Base-by-base conservation (phyloP, 2,888 invertebrate species). In the Stenchaetothrips biformis region DNA sequence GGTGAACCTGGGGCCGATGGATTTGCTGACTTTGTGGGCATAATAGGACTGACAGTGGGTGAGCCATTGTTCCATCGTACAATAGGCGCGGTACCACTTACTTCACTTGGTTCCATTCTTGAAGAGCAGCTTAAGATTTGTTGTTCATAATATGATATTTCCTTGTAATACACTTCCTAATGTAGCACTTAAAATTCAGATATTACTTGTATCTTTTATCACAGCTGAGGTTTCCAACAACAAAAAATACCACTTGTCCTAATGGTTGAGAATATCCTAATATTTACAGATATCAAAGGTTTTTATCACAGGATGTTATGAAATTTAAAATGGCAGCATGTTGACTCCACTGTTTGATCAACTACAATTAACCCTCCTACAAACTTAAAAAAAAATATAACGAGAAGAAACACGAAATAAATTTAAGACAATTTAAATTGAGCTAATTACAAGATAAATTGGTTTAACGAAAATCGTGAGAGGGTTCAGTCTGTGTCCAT, bases 391-490 rank as follows among this genome's bases (percentile, higher is more conserved):
- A 86, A 86, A 86, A 86, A 21, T 8, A 25, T 7, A 74, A 74
- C 1, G 9, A 25, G 21, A 74, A 21, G 11, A 11, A 74, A 74
- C 27, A n/a, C 18, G 2, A 7, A 16, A 48, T 48, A 48, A 79
- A 48, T 48, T 47, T 67, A 80, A 79, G 18, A 62, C 27, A 79
- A 59, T 79, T 77, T 49, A 78, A 80, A 78, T 53, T 79, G 25
- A 74, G n/a, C 49, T 47, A 81, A 21, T 74, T 25, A 74, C 67
- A 74, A 74, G 37, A 74, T 74, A 25, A 74, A 74, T 25, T 74
- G 21, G 9, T 74, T 74, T 11, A 88, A 88, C 88, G 88, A 88
- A 88, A 84, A 84, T 85, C 37, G 37, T 85, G 85, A 84, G 78
- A 48, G 48, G 82, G 25, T 79, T 59, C 79, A 81, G 82, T 82